Percentiles rank a stretch among this genome's conserved stretches.
Evolutionary conservation across 2,113 vertebrate species (phyloP).

Genomic region (Prunella himalayana): DNA sequence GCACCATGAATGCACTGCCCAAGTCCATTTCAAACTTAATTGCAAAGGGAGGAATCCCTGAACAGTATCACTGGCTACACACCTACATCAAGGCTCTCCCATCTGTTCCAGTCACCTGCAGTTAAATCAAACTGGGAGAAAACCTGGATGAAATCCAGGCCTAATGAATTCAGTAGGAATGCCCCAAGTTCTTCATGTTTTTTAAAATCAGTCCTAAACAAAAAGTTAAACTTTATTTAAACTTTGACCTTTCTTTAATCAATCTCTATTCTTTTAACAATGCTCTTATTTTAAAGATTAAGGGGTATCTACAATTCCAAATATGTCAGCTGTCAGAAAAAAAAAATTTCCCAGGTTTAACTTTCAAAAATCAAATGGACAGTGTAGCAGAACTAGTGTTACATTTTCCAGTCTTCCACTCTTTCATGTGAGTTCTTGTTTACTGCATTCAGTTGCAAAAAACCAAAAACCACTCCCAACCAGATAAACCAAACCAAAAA

Average conservation of each 20-base stretch:
- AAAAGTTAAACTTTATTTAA: neutral
- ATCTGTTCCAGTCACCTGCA: neutral
- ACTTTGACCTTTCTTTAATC: neutral
- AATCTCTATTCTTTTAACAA: neutral
- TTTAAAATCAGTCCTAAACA: neutral
- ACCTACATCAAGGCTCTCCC: neutral
- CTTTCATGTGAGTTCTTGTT: neutral
- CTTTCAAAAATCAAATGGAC: neutral
- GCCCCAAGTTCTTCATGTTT: neutral
- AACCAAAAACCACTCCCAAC: neutral
- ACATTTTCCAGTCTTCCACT: neutral
- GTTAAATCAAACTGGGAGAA: neutral
- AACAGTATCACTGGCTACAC: neutral
- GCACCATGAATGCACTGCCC: neutral
- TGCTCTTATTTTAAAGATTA: neutral
- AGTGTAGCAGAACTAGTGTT: neutral
- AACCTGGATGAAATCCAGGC: neutral
- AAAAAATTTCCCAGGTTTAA: neutral
- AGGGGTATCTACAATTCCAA: neutral
- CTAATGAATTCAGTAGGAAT: neutral
- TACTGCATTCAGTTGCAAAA: neutral
- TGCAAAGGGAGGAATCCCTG: neutral
- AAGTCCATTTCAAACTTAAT: neutral
- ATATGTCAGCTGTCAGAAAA: neutral
- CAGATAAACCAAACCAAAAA: neutral